Base-by-base conservation (phyloP, 35 echinoderm and acorn worm genomes). In the Amphiura filiformis region DNA sequence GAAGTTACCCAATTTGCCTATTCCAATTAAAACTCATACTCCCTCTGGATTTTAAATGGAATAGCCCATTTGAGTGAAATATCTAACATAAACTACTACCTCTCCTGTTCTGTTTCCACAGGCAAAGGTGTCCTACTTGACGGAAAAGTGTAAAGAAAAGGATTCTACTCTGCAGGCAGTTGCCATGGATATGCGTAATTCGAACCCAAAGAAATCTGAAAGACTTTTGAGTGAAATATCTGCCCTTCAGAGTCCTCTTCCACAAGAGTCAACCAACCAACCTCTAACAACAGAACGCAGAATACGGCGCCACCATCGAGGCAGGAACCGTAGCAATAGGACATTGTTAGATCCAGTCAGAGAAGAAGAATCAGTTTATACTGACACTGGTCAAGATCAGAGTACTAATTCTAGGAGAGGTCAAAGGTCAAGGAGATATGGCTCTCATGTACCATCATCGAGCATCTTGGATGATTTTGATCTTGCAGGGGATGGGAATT, bases 41-140 rank as follows among this genome's bases (percentile, higher is more conserved):
- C n/a, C n/a, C n/a, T n/a, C n/a, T n/a, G n/a, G n/a, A n/a, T n/a
- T n/a, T n/a, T n/a, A n/a, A n/a, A n/a, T n/a, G n/a, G n/a, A n/a
- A n/a, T n/a, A n/a, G n/a, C n/a, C n/a, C n/a, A n/a, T n/a, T n/a
- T n/a, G n/a, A n/a, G n/a, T n/a, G n/a, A n/a, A n/a, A n/a, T n/a
- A n/a, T n/a, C n/a, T n/a, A n/a, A n/a, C n/a, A n/a, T n/a, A n/a
- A n/a, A n/a, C n/a, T n/a, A n/a, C n/a, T n/a, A n/a, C n/a, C n/a
- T n/a, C n/a, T n/a, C n/a, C n/a, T n/a, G 31, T 36, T 22, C 36
- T 79, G 2, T 56, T 38, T 81, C 35, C 42, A 32, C 86, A 96
- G 94, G 94, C 94, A 20, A 96, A 92, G 75, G 87, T 96, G 1
- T 89, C 93, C 12, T 92, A 96, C 76, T 61, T 95, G 13, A 65